Evolutionary conservation across 2,888 invertebrate species (phyloP), one percentile per base, ranked within the genome.

Genomic region (Doris montereyensis): DNA sequence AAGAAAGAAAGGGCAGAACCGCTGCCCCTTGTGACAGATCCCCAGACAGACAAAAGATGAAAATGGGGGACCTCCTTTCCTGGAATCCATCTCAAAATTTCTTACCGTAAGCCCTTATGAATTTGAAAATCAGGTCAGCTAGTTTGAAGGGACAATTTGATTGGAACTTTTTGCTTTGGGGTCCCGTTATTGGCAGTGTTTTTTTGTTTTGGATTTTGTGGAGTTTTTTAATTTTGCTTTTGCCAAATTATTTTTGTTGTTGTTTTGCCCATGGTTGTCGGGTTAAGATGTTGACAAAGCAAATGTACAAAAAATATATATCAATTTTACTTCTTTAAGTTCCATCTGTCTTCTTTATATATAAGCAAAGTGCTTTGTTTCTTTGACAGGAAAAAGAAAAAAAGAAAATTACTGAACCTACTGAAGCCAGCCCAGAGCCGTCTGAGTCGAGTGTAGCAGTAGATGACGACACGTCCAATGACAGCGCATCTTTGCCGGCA

Each of bases 11-110:
- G 74, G 58, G 68, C 57, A 95, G 90, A 94, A 41, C 67, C 58
- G 3, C 21, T 83, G 58, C 83, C 82, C 76, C 81, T 28, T 71
- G 76, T 28, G 86, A 88, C 57, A 81, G 85, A 34, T 89, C 89
- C 8, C 89, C 91, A 4, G 91, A 92, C 79, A 83, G 88, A 32
- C 85, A 85, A 24, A 91, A 90, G 77, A 93, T 97, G 84, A 97
- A 95, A 68, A 97, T 98, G 97, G 95, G 95, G 85, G 97, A 97
- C 92, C 94, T 97, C 76, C 96, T 97, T 87, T 96, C 95, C 92
- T 97, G 96, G 92, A 97, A 97, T 92, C 97, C 97, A 2, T 91
- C 93, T 0, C 86, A 82, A 60, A 91, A 90, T 77, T 90, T 88
- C 10, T 89, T 90, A 87, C 87, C 84, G 89, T 89, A 81, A 86